Conservation (phyloP, 23 tunicate species). For the Trididemnum clinides region DNA sequence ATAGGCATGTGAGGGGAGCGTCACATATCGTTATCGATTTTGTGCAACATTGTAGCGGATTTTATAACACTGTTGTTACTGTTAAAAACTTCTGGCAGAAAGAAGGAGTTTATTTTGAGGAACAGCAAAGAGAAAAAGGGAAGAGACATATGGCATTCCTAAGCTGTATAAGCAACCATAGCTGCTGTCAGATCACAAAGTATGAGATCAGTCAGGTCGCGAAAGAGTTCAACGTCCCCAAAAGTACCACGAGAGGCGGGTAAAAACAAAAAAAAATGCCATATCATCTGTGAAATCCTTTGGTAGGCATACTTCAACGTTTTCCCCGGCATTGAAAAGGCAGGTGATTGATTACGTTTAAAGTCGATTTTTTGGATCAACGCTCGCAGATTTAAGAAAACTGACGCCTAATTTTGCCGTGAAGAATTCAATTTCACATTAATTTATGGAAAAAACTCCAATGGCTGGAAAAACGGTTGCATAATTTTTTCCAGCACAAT, state of each 20-base stretch:
- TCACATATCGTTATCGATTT: no score
- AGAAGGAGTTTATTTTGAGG: no score
- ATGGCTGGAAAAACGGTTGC: background rate
- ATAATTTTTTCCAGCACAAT: background rate
- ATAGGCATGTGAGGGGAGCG: no score
- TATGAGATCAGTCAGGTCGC: no score
- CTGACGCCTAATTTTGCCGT: background rate
- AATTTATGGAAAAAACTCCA: background rate
- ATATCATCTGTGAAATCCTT: background rate
- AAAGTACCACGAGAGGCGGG: background rate
- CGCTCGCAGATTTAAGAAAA: background rate
- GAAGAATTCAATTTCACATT: background rate
- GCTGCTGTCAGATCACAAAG: no score
- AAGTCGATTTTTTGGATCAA: background rate
- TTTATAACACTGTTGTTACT: no score
- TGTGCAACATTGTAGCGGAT: no score
- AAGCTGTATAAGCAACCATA: no score
- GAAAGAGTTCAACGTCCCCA: background rate
- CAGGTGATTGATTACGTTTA: background rate
- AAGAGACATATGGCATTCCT: no score
- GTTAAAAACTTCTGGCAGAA: no score
- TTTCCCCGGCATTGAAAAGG: background rate
- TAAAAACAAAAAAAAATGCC: background rate
- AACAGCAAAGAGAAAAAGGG: no score
- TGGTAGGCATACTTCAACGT: background rate